Base-by-base conservation (phyloP, 92 coral and sea anemone species). In the Palythoa grandis region DNA sequence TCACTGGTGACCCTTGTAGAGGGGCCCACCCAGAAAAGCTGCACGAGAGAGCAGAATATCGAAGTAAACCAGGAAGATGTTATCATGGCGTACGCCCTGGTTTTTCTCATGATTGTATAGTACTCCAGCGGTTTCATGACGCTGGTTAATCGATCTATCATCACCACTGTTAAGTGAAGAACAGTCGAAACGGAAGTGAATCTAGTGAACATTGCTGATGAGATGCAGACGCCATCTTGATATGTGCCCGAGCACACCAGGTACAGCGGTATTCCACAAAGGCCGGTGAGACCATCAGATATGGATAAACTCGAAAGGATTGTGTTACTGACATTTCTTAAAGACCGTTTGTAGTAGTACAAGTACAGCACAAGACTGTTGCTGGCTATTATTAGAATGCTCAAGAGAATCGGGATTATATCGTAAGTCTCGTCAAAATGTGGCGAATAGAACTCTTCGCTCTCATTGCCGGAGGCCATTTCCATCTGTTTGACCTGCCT, bases 111-210 rank as follows among this genome's bases (percentile, higher is more conserved):
- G 63, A 79, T 74, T n/a, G 75, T 84, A 3, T 72, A 40, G 74
- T 92, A 92, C 35, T 88, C 70, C 12, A 90, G 86, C 3, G 93
- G 88, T 11, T 53, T 71, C 88, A 74, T 90, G 63, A 90, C 85
- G 37, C 89, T 88, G 67, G 88, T 82, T 65, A 91, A 85, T 61
- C 93, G 91, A 61, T 92, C 95, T 11, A 85, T 71, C 38, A 93
- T 88, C n/a, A 90, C 89, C 38, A 87, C 72, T n/a, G 84, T 69
- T 52, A 92, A 84, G 57, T 92, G 95, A 24, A 89, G 83, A 20
- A 92, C 69, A 19, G 93, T 85, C 58, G 92, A 83, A 53, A 92
- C 58, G 1, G 95, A 90, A 13, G 93, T 88, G 79, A 92, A 92
- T 76, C 86, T 82, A 52, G 88, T 79, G 38, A 85, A 61, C 65